Conservation (phyloP, 2,888 invertebrate genomes). For the Poecilus cupreus region DNA sequence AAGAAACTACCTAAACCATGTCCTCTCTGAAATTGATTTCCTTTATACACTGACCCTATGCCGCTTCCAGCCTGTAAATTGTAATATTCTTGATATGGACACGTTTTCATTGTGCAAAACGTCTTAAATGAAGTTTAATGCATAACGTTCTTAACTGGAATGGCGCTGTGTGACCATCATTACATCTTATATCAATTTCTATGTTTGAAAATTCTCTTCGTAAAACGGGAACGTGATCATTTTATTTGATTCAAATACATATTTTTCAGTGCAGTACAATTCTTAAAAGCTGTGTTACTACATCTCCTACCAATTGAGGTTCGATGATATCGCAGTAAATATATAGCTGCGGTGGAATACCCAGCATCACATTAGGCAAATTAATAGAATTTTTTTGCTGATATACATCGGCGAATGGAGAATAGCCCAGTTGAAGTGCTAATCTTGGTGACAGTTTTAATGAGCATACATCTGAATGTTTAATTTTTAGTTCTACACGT, state of each 20-base stretch:
- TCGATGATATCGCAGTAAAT: too few species aligned
- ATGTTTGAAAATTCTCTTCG: constrained; percentile 20
- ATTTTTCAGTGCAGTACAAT: constrained; percentile 13
- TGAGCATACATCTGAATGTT: too few species aligned
- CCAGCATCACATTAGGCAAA: constrained; percentile 14
- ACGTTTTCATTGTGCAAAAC: not conserved
- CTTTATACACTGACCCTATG: not conserved
- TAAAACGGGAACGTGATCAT: constrained; percentile 6
- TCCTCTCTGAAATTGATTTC: constrained; percentile 1
- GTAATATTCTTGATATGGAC: constrained; percentile 6
- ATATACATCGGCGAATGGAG: not conserved
- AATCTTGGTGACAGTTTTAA: too few species aligned
- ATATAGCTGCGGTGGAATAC: constrained; percentile 33
- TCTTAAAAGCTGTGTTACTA: constrained; percentile 33
- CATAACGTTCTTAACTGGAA: not conserved
- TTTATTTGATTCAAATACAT: constrained; percentile 30
- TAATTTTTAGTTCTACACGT: too few species aligned
- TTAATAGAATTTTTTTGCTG: constrained; percentile 3
- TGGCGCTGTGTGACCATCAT: not conserved
- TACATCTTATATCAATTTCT: constrained; percentile 23
- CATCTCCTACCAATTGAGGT: constrained; percentile 35
- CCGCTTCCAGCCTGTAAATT: not conserved
- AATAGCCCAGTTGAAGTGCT: not conserved
- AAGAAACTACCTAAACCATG: constrained; percentile 12
- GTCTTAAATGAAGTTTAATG: constrained; percentile 14